These are phyloP conservation scores for Alligator sinensis DNA, from an alignment of 2,113 vertebrate species.

Conservation along the genomic window DNA sequence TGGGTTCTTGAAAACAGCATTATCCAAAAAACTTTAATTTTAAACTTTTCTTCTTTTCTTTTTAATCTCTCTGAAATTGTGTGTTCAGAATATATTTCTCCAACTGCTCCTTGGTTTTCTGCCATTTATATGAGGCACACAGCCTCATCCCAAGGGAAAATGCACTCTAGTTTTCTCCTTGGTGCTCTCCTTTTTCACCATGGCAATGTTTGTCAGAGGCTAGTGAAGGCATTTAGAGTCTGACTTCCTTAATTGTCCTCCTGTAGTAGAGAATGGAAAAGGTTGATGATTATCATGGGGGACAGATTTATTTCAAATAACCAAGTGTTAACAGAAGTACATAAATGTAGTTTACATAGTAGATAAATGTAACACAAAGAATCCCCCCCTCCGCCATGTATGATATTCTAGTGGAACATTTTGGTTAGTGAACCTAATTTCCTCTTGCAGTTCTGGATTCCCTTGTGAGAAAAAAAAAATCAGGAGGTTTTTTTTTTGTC, in stretches of 20 bases:
- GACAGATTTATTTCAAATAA: too few relatives aligned
- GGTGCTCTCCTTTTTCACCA: too few relatives aligned
- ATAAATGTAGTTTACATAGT: too few relatives aligned
- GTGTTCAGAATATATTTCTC: background rate
- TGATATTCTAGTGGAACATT: background rate
- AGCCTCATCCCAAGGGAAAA: background rate
- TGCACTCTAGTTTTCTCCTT: too few relatives aligned
- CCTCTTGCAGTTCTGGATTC: conserved; percentile 36
- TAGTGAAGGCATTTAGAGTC: too few relatives aligned
- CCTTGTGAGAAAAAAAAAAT: background rate
- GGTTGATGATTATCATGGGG: too few relatives aligned
- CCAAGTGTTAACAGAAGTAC: too few relatives aligned
- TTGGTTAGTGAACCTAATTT: conserved; percentile 54
- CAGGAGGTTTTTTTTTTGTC: background rate
- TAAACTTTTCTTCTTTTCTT: background rate
- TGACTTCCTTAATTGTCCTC: too few relatives aligned
- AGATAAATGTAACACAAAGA: too few relatives aligned
- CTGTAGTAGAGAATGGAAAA: too few relatives aligned
- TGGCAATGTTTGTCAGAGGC: too few relatives aligned
- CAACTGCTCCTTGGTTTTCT: background rate
- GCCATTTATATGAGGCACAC: background rate
- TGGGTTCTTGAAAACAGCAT: background rate
- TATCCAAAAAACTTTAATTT: background rate
- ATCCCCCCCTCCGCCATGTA: too few relatives aligned
- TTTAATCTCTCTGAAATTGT: background rate